Base-by-base conservation (phyloP, 2,113 vertebrate species). In the Anoplopoma fimbria region DNA sequence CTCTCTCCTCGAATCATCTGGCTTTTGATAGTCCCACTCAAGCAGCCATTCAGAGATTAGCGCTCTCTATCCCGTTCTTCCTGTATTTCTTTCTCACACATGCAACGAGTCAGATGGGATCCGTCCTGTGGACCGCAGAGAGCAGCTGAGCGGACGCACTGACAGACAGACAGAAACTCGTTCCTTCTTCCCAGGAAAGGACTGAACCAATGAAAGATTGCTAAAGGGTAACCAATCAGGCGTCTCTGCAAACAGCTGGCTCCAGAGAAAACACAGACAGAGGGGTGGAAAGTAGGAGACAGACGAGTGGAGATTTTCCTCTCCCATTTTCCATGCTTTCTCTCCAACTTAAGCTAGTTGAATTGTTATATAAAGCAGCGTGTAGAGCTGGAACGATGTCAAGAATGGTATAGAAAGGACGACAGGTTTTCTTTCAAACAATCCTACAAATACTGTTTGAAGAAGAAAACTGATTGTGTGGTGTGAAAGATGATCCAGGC, bases 171-270 rank as follows among this genome's bases (percentile, higher is more conserved):
- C 10, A 85, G 79, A 55, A 81, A 63, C 27, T 82, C 58, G 53
- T 79, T 84, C 71, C 72, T 65, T 76, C 60, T 75, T 89, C 79
- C 80, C 84, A 64, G 78, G 77, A 57, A 88, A 68, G 73, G 42
- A 70, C 58, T 70, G 60, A 83, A 81, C 89, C 90, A 91, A 83
- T 92, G 80, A 89, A 83, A 83, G 70, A 79, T 14, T 81, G 77
- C 81, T 89, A 27, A 36, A 80, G 83, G 77, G 82, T 62, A 90
- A 84, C 88, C 90, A 84, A 86, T 88, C 84, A 87, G 70, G 70
- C 85, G 45, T 69, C 73, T 77, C 73, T 49, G 49, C 87, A 17
- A 92, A 93, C 91, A 93, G 93, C 91, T 92, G 92, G 83, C 86
- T 75, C 49, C 42, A 89, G 81, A 89, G 75, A 88, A 90, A 88